Evolutionary conservation across 2,888 invertebrate species (phyloP).

Genomic region (Catotricha subobsoleta): DNA sequence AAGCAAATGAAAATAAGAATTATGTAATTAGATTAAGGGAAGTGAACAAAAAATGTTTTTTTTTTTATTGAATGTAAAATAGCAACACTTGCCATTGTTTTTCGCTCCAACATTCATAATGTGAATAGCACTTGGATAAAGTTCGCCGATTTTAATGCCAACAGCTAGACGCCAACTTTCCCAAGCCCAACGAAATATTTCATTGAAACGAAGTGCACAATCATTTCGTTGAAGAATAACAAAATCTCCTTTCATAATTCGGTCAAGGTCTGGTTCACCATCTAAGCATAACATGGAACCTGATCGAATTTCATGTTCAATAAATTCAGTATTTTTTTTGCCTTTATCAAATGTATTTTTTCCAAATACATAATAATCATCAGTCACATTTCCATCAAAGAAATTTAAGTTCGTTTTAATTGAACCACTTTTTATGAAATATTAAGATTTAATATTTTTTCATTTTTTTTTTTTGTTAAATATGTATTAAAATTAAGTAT

Average conservation of each 20-base stretch:
- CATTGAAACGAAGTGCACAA: conserved; percentile 18
- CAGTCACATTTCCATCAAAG: conserved; percentile 12
- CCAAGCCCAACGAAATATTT: conserved; percentile 44
- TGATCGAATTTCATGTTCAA: conserved; percentile 11
- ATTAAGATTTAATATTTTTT: background rate
- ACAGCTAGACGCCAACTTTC: conserved; percentile 44
- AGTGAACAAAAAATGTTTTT: too few species aligned
- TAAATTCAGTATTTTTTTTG: conserved; percentile 4
- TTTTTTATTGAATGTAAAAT: too few species aligned
- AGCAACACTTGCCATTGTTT: too few species aligned
- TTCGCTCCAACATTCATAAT: conserved; percentile 44
- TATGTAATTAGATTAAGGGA: background rate
- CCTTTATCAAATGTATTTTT: conserved; percentile 5
- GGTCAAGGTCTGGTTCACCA: conserved; percentile 44
- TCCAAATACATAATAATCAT: conserved; percentile 14
- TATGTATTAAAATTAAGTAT: background rate
- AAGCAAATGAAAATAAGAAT: background rate
- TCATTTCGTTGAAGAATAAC: conserved; percentile 11
- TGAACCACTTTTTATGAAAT: background rate
- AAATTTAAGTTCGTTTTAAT: conserved; percentile 6
- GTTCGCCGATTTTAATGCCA: conserved; percentile 35
- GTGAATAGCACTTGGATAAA: conserved; percentile 35
- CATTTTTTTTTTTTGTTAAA: background rate
- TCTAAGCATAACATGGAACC: conserved; percentile 31
- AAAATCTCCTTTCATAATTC: conserved; percentile 34